Evolutionary conservation across 2,888 invertebrate species (phyloP).

Genomic region (Pheosia tremula): DNA sequence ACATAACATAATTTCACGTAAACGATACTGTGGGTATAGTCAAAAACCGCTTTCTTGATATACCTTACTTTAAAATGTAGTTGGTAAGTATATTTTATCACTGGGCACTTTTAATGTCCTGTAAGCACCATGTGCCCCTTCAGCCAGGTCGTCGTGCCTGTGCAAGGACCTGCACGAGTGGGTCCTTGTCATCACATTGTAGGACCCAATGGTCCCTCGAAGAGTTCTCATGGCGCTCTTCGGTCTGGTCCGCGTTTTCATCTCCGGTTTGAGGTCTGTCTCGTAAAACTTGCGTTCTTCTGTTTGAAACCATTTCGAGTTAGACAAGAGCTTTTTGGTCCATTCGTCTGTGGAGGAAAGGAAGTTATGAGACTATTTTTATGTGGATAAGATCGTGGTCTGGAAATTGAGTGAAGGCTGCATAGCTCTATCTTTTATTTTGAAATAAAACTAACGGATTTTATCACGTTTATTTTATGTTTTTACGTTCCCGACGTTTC

Average conservation of each 20-base stretch:
- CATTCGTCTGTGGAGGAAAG: slow-evolving; percentile 82
- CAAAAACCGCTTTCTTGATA: no score
- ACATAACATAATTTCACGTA: no score
- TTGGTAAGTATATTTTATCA: slow-evolving; percentile 48
- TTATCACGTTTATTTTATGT: no score
- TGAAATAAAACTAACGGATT: no score
- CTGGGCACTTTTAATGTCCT: slow-evolving; percentile 64
- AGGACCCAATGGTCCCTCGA: slow-evolving; percentile 61
- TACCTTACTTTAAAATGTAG: background rate
- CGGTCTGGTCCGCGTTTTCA: slow-evolving; percentile 51
- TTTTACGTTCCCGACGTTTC: no score
- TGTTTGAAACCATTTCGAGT: slow-evolving; percentile 88
- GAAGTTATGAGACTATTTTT: background rate
- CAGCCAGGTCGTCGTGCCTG: slow-evolving; percentile 65
- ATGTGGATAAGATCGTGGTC: background rate
- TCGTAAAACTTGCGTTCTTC: slow-evolving; percentile 84
- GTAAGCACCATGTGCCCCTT: slow-evolving; percentile 70
- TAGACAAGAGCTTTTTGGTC: slow-evolving; percentile 88
- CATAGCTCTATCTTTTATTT: no score
- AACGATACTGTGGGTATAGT: no score
- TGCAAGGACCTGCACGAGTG: slow-evolving; percentile 71
- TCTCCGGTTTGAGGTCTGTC: slow-evolving; percentile 71
- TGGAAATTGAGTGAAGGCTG: no score
- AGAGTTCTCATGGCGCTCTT: slow-evolving; percentile 59
- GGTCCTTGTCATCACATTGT: slow-evolving; percentile 71